A percentile compares a stretch with the other conserved stretches of the same genome.
phyloP scores from a whole-genome alignment of 2,797 vertebrate species.

The Phalanger gymnotis region DNA sequence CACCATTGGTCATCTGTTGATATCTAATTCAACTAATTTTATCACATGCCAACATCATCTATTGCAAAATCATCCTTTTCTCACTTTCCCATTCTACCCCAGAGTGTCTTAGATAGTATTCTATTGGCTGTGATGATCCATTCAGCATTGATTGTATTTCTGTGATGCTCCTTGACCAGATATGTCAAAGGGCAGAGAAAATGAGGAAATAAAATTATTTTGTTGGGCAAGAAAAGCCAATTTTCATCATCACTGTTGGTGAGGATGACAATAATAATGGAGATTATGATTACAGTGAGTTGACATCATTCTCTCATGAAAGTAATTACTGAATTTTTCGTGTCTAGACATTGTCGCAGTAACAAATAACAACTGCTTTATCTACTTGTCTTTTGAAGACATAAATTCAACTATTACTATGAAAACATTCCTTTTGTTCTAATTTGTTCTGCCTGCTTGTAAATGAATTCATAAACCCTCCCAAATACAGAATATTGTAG shows the following conservation, averaged over 20 bases:
- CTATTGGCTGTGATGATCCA: neutral
- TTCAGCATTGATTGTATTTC: neutral
- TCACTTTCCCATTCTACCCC: constrained; percentile 18
- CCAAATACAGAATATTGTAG: neutral
- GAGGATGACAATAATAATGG: neutral
- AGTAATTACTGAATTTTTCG: neutral
- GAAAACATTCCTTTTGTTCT: neutral
- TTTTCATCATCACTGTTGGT: constrained; percentile 39
- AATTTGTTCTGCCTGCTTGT: neutral
- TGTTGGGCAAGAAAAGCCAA: neutral
- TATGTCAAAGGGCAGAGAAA: constrained; percentile 58
- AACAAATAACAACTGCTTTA: neutral
- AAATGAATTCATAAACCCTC: neutral
- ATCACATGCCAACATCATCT: neutral
- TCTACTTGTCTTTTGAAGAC: neutral
- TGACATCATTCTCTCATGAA: constrained; percentile 24
- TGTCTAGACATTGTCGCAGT: neutral
- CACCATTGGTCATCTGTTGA: constrained; percentile 58
- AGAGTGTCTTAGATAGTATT: neutral
- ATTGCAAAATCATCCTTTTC: neutral
- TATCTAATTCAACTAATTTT: constrained; percentile 79
- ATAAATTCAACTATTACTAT: neutral
- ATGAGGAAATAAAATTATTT: neutral
- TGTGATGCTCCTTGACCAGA: constrained; percentile 56
- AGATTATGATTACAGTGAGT: neutral